phyloP scores from a whole-genome alignment of 2,797 vertebrate genomes.

The Anomalospiza imberbis region DNA sequence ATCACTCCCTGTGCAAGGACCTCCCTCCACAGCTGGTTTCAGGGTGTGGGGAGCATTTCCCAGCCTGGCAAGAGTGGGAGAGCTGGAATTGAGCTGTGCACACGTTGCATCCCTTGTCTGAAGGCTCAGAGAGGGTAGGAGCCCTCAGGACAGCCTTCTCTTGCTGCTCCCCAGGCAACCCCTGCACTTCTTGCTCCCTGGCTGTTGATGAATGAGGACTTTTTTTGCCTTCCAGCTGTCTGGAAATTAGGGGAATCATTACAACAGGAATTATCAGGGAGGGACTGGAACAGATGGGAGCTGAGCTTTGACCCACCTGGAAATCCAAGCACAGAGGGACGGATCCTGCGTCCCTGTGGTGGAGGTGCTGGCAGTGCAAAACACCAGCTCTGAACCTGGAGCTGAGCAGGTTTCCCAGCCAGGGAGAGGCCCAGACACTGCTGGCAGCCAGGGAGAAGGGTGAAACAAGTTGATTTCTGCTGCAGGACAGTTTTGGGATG shows the following conservation, averaged over 20 bases:
- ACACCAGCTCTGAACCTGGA: neutral
- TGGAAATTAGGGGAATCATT: constrained; percentile 16
- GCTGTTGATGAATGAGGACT: neutral
- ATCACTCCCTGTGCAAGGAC: fast-evolving
- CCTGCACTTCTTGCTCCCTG: neutral
- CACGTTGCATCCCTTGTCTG: fast-evolving
- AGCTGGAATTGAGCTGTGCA: neutral
- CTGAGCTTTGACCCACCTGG: constrained; percentile 24
- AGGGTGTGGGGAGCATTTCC: neutral
- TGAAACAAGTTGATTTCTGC: neutral
- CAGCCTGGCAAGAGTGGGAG: neutral
- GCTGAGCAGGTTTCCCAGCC: neutral
- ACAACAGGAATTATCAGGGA: neutral
- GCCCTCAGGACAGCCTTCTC: neutral
- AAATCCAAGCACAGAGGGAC: neutral
- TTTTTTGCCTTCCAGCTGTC: neutral
- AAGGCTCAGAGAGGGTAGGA: neutral
- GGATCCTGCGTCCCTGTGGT: fast-evolving
- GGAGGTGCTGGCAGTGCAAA: neutral
- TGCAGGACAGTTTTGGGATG: neutral
- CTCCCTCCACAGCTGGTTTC: fast-evolving
- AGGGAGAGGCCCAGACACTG: neutral
- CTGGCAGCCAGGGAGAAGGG: neutral
- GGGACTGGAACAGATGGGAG: neutral
- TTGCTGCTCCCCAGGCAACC: neutral